These are phyloP conservation scores for Chelonus insularis DNA, from an alignment of 1,140 invertebrate species.

Conservation along the genomic window DNA sequence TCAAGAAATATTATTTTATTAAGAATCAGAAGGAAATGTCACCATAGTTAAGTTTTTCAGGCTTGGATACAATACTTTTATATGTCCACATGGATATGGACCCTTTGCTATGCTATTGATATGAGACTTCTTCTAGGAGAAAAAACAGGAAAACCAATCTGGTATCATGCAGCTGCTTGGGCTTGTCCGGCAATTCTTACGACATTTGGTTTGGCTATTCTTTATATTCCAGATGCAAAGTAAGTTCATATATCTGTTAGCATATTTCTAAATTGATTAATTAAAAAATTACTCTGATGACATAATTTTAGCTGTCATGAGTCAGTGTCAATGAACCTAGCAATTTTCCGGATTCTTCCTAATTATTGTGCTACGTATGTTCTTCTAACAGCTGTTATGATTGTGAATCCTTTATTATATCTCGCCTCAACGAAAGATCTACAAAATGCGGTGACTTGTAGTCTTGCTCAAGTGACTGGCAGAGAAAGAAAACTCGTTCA, in stretches of 20 bases:
- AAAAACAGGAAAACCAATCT: conserved; percentile 59
- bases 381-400: conserved; percentile 74
- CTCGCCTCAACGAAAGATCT: conserved; percentile 67
- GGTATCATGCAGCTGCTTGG: conserved; percentile 75
- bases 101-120: conserved; percentile 79
- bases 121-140: conserved; percentile 71
- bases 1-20: background rate
- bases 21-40: conserved; percentile 1
- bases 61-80: conserved; percentile 86
- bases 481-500: conserved; percentile 73
- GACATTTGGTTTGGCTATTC: conserved; percentile 67
- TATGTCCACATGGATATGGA: conserved; percentile 82
- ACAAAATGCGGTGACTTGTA: conserved; percentile 65
- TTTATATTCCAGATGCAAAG: conserved; percentile 78
- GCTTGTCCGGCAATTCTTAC: conserved; percentile 70
- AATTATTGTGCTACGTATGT: conserved; percentile 78
- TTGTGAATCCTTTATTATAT: conserved; percentile 75
- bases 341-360: conserved; percentile 71
- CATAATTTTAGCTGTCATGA: conserved; percentile 70
- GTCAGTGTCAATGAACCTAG: conserved; percentile 62
- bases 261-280: no score
- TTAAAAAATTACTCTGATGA: background rate
- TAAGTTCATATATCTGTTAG: no score
- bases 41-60: conserved; percentile 56
- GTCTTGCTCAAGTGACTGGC: conserved; percentile 68